Percentiles rank a stretch among this genome's conserved stretches.
phyloP scores from a whole-genome alignment of 1,140 invertebrate species.

The Lepidostoma basale region DNA sequence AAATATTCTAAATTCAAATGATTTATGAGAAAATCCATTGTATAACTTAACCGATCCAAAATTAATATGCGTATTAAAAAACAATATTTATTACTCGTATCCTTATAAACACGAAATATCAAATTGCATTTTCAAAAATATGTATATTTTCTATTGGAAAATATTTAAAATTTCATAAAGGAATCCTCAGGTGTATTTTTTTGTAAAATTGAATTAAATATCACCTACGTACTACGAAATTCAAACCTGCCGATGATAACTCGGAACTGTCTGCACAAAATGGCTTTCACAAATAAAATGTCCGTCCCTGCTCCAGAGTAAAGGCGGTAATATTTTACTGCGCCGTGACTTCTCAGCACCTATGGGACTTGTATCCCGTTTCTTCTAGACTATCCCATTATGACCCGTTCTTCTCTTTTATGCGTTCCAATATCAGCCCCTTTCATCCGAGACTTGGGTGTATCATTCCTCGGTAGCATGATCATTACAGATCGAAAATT shows the following conservation, averaged over 20 bases:
- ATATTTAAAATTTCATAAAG: too few species aligned
- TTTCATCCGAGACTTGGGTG: background rate
- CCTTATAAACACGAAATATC: too few species aligned
- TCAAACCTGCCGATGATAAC: slow-evolving; percentile 13
- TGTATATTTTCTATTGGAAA: too few species aligned
- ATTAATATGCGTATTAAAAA: too few species aligned
- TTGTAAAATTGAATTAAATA: too few species aligned
- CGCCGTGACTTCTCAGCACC: slow-evolving; percentile 12
- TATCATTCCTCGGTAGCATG: background rate
- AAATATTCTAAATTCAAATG: too few species aligned
- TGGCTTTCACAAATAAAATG: slow-evolving; percentile 17
- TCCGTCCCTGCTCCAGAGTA: slow-evolving; percentile 2
- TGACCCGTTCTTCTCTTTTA: slow-evolving; percentile 19
- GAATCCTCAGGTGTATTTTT: too few species aligned
- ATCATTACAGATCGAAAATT: background rate
- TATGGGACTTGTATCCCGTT: slow-evolving; percentile 14
- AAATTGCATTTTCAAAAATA: too few species aligned
- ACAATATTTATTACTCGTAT: too few species aligned
- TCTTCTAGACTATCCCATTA: slow-evolving; percentile 12
- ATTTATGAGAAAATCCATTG: too few species aligned
- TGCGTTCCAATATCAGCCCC: slow-evolving; percentile 9
- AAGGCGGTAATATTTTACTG: slow-evolving; percentile 17
- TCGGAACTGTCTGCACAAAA: slow-evolving; percentile 15
- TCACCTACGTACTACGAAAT: background rate
- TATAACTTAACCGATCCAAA: too few species aligned